Percentiles rank a stretch among this genome's conserved stretches.
Evolutionary conservation across 2,797 vertebrate species (phyloP).

Genomic region (Leptodactylus fallax): DNA sequence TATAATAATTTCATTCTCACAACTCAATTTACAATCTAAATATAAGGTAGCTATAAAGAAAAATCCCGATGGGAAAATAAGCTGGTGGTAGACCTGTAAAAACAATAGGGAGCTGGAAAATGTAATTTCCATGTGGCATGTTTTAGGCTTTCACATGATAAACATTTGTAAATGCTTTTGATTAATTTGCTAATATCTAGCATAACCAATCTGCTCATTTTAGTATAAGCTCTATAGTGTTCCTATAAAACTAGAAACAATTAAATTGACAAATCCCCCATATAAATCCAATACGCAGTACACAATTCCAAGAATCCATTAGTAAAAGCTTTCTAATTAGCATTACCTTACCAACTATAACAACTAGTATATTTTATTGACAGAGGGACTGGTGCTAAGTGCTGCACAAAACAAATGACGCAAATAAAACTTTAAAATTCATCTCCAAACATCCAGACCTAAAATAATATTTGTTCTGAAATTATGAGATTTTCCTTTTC

Average conservation of each 20-base stretch:
- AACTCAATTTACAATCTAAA: constrained; percentile 21
- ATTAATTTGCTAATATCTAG: constrained; percentile 38
- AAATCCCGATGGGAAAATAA: constrained; percentile 20
- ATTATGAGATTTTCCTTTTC: constrained; percentile 4
- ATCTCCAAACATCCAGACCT: constrained; percentile 5
- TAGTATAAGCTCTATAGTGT: not conserved
- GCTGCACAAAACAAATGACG: not conserved
- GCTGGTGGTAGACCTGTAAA: constrained; percentile 11
- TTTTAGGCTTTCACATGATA: not conserved
- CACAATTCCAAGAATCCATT: constrained; percentile 28
- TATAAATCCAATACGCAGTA: constrained; percentile 16
- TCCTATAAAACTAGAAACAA: constrained; percentile 26
- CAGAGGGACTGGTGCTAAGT: not conserved
- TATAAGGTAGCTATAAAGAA: constrained; percentile 26
- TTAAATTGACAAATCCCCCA: constrained; percentile 27
- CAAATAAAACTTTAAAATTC: constrained; percentile 15
- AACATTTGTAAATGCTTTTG: not conserved
- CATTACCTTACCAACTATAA: constrained; percentile 1
- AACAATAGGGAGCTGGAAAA: constrained; percentile 20
- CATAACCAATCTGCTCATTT: not conserved
- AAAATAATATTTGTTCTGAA: constrained; percentile 10
- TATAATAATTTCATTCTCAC: constrained; percentile 34
- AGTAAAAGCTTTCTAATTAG: constrained; percentile 22
- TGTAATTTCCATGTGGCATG: not conserved
- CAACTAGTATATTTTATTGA: constrained; percentile 7